A percentile compares a stretch with the other conserved stretches of the same genome.
phyloP scores from a whole-genome alignment of 1,140 invertebrate species.

The Hetaerina americana region DNA sequence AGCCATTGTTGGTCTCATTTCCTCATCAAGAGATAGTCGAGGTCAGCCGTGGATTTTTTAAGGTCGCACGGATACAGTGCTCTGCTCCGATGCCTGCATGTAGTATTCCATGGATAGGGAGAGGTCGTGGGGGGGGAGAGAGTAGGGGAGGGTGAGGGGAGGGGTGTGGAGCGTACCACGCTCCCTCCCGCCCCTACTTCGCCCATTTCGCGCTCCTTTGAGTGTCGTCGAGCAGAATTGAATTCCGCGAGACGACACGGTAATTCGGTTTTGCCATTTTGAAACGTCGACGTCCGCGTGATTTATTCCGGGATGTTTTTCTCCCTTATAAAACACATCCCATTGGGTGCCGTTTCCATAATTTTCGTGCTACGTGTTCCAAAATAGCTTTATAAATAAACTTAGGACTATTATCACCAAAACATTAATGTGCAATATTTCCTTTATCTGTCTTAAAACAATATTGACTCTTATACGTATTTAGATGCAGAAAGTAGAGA shows the following conservation, averaged over 20 bases:
- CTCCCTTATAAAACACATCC: too few species aligned
- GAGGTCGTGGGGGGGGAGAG: not conserved
- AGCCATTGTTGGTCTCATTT: not conserved
- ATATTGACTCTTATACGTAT: too few species aligned
- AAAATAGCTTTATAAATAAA: too few species aligned
- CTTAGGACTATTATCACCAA: too few species aligned
- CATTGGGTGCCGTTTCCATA: too few species aligned
- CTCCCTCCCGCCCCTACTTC: not conserved
- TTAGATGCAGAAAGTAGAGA: too few species aligned
- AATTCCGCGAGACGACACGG: not conserved
- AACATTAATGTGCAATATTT: too few species aligned
- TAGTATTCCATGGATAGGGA: not conserved
- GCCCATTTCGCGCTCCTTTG: too few species aligned
- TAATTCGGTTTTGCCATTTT: not conserved
- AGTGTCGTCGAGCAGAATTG: not conserved
- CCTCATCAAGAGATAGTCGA: not conserved
- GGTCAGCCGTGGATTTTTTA: not conserved
- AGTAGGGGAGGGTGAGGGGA: not conserved
- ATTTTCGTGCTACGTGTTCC: too few species aligned
- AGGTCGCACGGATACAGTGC: not conserved
- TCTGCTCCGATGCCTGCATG: not conserved
- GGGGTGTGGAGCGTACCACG: not conserved
- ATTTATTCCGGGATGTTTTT: not conserved
- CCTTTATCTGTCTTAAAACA: too few species aligned
- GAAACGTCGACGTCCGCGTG: not conserved